These are phyloP conservation scores for Sthenelais limicola DNA, from an alignment of 2,888 invertebrate genomes.

Conservation along the genomic window DNA sequence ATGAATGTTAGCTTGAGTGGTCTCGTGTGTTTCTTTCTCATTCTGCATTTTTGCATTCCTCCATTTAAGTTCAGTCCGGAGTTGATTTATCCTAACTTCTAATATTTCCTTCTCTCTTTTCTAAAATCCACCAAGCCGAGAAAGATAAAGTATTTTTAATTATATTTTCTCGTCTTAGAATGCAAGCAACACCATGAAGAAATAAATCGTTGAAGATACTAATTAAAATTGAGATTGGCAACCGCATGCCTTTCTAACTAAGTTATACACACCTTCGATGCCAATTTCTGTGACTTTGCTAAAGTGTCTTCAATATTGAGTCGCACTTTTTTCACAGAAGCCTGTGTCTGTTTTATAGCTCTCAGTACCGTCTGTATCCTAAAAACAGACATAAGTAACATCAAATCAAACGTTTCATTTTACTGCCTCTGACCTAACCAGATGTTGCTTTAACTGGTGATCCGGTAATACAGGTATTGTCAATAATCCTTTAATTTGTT, in stretches of 20 bases:
- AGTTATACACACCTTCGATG: constrained; percentile 40
- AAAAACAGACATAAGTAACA: constrained; percentile 31
- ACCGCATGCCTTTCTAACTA: not conserved
- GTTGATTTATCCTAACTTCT: constrained; percentile 61
- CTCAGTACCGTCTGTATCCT: constrained; percentile 71
- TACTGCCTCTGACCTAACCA: not conserved
- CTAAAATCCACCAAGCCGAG: constrained; percentile 49
- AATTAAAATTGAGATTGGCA: not conserved
- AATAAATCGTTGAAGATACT: not conserved
- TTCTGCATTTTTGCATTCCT: constrained; percentile 76
- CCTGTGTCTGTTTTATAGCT: constrained; percentile 71
- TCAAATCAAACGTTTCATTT: not conserved
- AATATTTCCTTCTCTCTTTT: constrained; percentile 62
- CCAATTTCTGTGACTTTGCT: constrained; percentile 42
- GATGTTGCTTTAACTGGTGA: too few species aligned
- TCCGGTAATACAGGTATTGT: too few species aligned
- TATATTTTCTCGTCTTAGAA: not conserved
- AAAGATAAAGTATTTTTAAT: constrained; percentile 6
- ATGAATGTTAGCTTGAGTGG: constrained; percentile 49
- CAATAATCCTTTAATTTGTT: not conserved
- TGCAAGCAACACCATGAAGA: not conserved
- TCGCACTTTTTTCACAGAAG: constrained; percentile 64
- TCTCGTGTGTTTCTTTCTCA: constrained; percentile 77
- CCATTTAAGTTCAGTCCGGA: constrained; percentile 64
- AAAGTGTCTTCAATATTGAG: constrained; percentile 66